A percentile compares a stretch with the other conserved stretches of the same genome.
These are phyloP conservation scores for Muscicapa adusta DNA, from an alignment of 2,113 vertebrate genomes.

Conservation along the genomic window DNA sequence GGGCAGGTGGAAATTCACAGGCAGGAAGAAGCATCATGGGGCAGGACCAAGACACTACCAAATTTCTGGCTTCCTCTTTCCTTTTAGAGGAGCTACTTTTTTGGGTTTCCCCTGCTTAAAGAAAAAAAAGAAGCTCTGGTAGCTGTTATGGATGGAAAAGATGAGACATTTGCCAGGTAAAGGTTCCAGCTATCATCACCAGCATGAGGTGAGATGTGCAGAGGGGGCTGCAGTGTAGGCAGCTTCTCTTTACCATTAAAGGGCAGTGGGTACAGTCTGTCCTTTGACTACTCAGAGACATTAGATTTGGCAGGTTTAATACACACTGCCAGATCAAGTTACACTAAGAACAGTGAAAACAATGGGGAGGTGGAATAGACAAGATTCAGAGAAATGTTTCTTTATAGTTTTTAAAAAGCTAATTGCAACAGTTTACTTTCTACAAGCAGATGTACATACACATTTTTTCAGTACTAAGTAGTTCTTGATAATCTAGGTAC, in stretches of 20 bases:
- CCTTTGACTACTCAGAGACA: background rate
- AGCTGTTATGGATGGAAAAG: conserved; percentile 66
- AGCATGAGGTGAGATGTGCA: conserved; percentile 49
- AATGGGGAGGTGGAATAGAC: background rate
- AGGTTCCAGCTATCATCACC: conserved; percentile 54
- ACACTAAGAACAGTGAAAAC: background rate
- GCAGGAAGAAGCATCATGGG: conserved; percentile 88
- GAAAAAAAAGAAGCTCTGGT: background rate
- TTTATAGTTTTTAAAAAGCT: background rate
- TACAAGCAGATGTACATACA: background rate
- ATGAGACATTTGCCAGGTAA: conserved; percentile 58
- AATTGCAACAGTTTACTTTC: background rate
- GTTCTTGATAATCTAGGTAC: background rate
- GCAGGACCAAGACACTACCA: conserved; percentile 7
- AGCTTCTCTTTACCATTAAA: conserved; percentile 21
- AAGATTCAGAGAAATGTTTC: background rate
- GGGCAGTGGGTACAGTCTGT: background rate
- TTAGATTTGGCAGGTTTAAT: background rate
- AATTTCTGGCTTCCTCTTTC: conserved; percentile 82
- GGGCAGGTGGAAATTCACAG: conserved; percentile 81
- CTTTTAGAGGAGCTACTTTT: conserved; percentile 30
- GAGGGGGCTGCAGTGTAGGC: background rate
- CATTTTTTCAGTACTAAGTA: background rate
- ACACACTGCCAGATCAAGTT: background rate
- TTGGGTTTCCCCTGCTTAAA: background rate